A percentile compares a stretch with the other conserved stretches of the same genome.
Conservation (phyloP, 1,140 invertebrate species). For the Zaprionus capensis region DNA sequence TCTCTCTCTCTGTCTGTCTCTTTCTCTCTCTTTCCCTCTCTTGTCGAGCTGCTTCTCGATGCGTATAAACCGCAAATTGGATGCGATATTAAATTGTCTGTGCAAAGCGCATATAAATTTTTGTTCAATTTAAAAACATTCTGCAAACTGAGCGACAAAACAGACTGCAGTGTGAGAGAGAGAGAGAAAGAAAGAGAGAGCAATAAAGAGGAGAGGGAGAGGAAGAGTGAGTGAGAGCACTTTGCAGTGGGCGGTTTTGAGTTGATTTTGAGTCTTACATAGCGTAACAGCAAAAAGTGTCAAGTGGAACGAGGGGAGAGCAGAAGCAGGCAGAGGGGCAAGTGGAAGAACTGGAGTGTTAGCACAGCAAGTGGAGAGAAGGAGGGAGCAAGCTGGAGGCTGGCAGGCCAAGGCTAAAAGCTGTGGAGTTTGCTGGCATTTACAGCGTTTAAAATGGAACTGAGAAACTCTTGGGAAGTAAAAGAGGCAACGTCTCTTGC, state of each 20-base stretch:
- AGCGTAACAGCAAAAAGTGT: slow-evolving; percentile 32
- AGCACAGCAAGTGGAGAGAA: slow-evolving; percentile 13
- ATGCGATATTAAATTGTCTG: slow-evolving; percentile 84
- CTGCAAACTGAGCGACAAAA: slow-evolving; percentile 54
- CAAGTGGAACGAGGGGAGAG: slow-evolving; percentile 7
- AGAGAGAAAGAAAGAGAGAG: slow-evolving; percentile 11
- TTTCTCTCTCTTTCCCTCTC: not conserved
- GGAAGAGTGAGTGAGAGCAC: slow-evolving; percentile 11
- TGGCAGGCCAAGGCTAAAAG: slow-evolving; percentile 12
- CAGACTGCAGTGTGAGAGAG: slow-evolving; percentile 21
- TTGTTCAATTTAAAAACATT: slow-evolving; percentile 84
- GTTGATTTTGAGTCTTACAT: slow-evolving; percentile 50
- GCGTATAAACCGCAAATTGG: slow-evolving; percentile 84
- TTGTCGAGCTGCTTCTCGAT: slow-evolving; percentile 60
- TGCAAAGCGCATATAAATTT: slow-evolving; percentile 84
- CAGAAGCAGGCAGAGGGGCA: not conserved
- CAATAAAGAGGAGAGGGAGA: slow-evolving; percentile 10
- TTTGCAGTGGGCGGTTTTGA: slow-evolving; percentile 17
- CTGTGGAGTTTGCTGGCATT: not conserved
- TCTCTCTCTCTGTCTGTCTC: not conserved
- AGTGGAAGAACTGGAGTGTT: not conserved
- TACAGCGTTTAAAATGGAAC: not conserved
- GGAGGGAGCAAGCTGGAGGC: not conserved
- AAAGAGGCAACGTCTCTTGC: not conserved
- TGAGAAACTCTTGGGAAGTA: not conserved